phyloP scores from a whole-genome alignment of 2,888 invertebrate species.

The Rhimphoctona megacephalus region DNA sequence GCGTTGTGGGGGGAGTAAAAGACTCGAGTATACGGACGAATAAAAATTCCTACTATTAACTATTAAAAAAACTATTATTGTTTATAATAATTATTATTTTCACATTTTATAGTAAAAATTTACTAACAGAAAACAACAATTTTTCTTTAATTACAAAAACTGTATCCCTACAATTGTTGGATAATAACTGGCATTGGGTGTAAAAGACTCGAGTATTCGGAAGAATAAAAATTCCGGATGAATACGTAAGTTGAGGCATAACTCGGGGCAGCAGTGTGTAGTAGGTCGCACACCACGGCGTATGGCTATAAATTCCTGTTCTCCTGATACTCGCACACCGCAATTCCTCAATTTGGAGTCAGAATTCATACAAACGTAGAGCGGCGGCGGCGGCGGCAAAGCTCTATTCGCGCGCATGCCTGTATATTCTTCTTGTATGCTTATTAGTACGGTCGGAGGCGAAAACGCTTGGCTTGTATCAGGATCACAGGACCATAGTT shows the following conservation, averaged over 20 bases:
- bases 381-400: neutral
- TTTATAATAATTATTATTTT: too few species aligned
- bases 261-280: neutral
- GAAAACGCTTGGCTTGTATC: neutral
- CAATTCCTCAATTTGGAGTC: neutral
- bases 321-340: neutral
- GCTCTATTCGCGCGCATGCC: conserved; percentile 1
- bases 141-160: too few species aligned
- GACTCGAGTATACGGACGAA: neutral
- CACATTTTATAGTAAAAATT: too few species aligned
- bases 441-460: neutral
- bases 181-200: too few species aligned
- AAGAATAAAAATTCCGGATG: neutral
- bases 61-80: too few species aligned
- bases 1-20: neutral
- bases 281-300: too few species aligned
- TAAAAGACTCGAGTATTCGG: neutral
- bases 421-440: neutral
- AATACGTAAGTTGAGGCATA: neutral
- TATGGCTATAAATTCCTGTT: neutral
- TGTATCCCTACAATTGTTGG: too few species aligned
- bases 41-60: too few species aligned
- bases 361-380: neutral
- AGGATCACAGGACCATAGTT: neutral
- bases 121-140: too few species aligned